These are phyloP conservation scores for Aleiodes leptofemur DNA, from an alignment of 2,888 invertebrate genomes.

Conservation along the genomic window DNA sequence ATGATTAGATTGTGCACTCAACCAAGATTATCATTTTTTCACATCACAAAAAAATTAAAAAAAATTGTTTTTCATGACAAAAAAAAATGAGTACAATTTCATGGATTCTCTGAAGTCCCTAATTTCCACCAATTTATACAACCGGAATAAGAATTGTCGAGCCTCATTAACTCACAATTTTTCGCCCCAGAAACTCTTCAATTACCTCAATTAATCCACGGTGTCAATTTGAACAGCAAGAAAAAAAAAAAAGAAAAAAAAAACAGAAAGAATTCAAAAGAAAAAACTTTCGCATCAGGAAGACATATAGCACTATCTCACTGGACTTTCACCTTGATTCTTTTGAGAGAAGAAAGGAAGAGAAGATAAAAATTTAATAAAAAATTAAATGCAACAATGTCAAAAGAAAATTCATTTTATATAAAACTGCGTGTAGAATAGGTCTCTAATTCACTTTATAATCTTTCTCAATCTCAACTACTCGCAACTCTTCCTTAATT, in stretches of 20 bases:
- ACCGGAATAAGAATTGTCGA: background rate
- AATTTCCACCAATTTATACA: background rate
- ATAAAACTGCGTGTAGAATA: conserved; percentile 28
- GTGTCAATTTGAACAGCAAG: conserved; percentile 11
- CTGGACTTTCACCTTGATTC: conserved; percentile 38
- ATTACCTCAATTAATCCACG: conserved; percentile 24
- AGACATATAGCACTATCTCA: conserved; percentile 26
- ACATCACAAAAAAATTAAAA: too few species aligned
- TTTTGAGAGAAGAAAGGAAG: conserved; percentile 3
- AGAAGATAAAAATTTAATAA: background rate
- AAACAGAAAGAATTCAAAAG: background rate
- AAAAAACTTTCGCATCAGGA: conserved; percentile 39
- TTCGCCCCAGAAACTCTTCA: conserved; percentile 23
- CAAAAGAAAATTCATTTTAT: conserved; percentile 18
- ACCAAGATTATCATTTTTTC: too few species aligned
- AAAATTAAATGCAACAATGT: conserved; percentile 3
- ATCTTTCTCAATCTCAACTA: conserved; percentile 21
- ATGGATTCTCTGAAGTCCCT: background rate
- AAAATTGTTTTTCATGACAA: too few species aligned
- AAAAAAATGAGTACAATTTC: too few species aligned
- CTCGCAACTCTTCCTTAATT: conserved; percentile 38
- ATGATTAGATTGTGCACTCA: too few species aligned
- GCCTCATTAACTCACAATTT: conserved; percentile 14
- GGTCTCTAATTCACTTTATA: background rate
- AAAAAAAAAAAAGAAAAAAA: background rate